Conservation (phyloP, 1,140 invertebrate species). For the Doryteuthis pealeii region DNA sequence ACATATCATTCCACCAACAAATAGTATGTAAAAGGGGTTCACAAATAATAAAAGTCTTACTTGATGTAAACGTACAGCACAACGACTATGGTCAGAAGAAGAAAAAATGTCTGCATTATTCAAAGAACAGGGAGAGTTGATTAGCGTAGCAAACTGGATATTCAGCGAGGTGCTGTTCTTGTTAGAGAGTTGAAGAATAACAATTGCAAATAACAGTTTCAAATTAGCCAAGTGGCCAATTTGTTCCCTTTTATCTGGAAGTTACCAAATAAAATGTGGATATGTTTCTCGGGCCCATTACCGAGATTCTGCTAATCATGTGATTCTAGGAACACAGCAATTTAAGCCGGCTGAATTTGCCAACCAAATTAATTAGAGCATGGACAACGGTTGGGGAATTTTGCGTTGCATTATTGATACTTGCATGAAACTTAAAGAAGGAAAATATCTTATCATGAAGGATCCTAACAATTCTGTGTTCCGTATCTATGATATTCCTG, state of each 20-base stretch:
- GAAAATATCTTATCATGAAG: conserved; percentile 97
- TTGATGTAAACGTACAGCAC: too few species aligned
- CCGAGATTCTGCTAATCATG: conserved; percentile 93
- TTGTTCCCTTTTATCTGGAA: conserved; percentile 86
- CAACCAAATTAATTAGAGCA: conserved; percentile 97
- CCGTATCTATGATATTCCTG: conserved; percentile 95
- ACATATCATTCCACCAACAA: too few species aligned
- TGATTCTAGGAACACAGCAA: conserved; percentile 97
- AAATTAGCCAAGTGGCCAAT: conserved; percentile 99
- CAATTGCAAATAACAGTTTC: conserved; percentile 97
- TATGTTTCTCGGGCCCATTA: conserved; percentile 94
- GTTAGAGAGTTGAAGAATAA: conserved; percentile 99
- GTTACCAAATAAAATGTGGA: conserved; percentile 97
- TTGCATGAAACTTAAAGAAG: conserved; percentile 96
- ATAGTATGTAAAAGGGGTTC: too few species aligned
- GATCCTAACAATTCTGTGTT: conserved; percentile 97
- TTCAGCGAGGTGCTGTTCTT: conserved; percentile 94
- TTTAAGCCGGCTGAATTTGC: conserved; percentile 98
- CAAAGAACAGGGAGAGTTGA: conserved; percentile 90
- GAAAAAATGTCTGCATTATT: too few species aligned
- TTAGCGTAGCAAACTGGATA: conserved; percentile 97
- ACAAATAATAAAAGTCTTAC: too few species aligned
- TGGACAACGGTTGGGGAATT: conserved; percentile 99
- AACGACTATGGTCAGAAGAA: too few species aligned
- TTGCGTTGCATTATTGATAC: conserved; percentile 97